Evolutionary conservation across 2,888 invertebrate genomes (phyloP).

Genomic region (Drosophila robusta): DNA sequence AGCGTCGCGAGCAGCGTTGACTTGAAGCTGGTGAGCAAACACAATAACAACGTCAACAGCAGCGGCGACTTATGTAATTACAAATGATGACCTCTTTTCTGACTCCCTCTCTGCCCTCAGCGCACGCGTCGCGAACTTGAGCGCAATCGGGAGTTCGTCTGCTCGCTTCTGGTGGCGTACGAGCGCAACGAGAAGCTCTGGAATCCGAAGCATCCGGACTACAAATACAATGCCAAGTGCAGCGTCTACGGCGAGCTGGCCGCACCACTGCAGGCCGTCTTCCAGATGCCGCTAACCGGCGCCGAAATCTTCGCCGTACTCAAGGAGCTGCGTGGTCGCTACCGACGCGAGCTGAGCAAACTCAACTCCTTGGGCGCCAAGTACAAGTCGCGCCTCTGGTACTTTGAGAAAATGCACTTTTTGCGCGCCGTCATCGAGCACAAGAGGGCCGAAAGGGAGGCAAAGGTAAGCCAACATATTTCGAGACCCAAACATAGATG

Average conservation of each 20-base stretch:
- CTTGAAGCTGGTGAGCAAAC: constrained; percentile 61
- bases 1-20: constrained; percentile 61
- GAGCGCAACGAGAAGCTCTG: constrained; percentile 76
- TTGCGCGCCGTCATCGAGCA: constrained; percentile 69
- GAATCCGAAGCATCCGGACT: constrained; percentile 80
- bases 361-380: constrained; percentile 64
- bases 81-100: constrained; percentile 27
- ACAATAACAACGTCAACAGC: constrained; percentile 5
- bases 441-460: constrained; percentile 69
- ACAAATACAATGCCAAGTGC: constrained; percentile 79
- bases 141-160: constrained; percentile 71
- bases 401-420: constrained; percentile 78
- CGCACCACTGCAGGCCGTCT: constrained; percentile 62
- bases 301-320: constrained; percentile 75
- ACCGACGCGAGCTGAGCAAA: constrained; percentile 74
- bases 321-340: constrained; percentile 73
- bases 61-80: constrained; percentile 30
- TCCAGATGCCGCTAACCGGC: constrained; percentile 69
- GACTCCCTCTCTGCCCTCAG: constrained; percentile 25
- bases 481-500: too few species aligned
- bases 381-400: constrained; percentile 76
- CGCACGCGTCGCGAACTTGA: constrained; percentile 69
- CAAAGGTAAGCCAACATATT: constrained; percentile 53
- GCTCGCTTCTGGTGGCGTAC: constrained; percentile 70
- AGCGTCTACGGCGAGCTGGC: constrained; percentile 72